Percentiles rank a stretch among this genome's conserved stretches.
Evolutionary conservation across 2,797 vertebrate genomes (phyloP).

Genomic region (Phataginus tetradactyla): DNA sequence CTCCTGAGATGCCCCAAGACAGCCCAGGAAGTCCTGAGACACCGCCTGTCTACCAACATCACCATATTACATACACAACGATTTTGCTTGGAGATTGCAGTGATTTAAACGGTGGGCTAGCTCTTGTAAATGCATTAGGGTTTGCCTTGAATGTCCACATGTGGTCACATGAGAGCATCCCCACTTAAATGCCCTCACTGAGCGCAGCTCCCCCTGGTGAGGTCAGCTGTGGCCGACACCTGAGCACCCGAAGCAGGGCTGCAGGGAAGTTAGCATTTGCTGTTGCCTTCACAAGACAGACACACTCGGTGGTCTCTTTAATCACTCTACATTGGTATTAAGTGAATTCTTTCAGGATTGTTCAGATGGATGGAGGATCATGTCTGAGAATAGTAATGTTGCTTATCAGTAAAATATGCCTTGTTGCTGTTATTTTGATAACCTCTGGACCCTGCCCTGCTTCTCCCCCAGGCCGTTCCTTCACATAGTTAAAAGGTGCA

Average conservation of each 20-base stretch:
- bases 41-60: background rate
- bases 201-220: background rate
- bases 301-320: background rate
- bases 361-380: background rate
- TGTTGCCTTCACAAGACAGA: background rate
- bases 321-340: background rate
- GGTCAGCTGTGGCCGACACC: background rate
- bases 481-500: background rate
- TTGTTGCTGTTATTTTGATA: background rate
- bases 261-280: background rate
- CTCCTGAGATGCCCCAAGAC: background rate
- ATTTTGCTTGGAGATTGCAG: background rate
- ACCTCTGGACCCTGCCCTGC: background rate
- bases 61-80: accelerated
- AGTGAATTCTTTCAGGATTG: background rate
- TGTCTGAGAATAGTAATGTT: background rate
- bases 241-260: accelerated
- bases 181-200: no score
- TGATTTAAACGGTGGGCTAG: background rate
- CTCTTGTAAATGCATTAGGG: background rate
- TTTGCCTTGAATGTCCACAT: background rate
- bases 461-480: background rate
- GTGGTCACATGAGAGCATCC: background rate
- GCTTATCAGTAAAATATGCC: background rate
- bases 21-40: background rate